Evolutionary conservation across 2,797 vertebrate genomes (phyloP).

Genomic region (Spheniscus humboldti): DNA sequence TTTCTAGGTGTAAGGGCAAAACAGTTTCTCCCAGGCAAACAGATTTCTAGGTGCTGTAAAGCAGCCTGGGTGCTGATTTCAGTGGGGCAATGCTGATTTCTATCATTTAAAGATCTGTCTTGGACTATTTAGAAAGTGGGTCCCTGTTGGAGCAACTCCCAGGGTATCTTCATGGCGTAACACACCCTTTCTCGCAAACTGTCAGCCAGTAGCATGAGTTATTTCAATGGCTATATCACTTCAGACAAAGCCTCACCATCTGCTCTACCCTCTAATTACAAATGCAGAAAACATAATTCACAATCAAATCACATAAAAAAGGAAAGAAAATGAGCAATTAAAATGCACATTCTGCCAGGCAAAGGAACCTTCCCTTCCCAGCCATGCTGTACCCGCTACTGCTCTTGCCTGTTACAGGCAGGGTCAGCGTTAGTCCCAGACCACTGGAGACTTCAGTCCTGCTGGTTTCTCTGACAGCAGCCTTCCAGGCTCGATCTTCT

Average conservation of each 20-base stretch:
- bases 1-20: background rate
- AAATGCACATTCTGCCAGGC: slow-evolving; percentile 42
- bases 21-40: rapidly evolving
- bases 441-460: background rate
- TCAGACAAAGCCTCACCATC: slow-evolving; percentile 49
- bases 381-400: background rate
- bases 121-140: background rate
- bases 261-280: slow-evolving; percentile 62
- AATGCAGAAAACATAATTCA: slow-evolving; percentile 64
- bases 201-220: background rate
- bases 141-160: background rate
- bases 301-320: slow-evolving; percentile 47
- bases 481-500: background rate
- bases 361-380: slow-evolving; percentile 7
- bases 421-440: background rate
- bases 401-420: background rate
- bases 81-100: background rate
- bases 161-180: background rate
- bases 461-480: background rate
- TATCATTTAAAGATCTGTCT: background rate
- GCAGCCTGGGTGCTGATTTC: background rate
- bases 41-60: background rate
- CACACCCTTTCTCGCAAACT: background rate
- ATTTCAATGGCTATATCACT: background rate
- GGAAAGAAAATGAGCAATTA: slow-evolving; percentile 62